Percentiles rank a stretch among this genome's conserved stretches.
phyloP scores from a whole-genome alignment of 2,888 invertebrate genomes.

The Trichopoda pennipes region DNA sequence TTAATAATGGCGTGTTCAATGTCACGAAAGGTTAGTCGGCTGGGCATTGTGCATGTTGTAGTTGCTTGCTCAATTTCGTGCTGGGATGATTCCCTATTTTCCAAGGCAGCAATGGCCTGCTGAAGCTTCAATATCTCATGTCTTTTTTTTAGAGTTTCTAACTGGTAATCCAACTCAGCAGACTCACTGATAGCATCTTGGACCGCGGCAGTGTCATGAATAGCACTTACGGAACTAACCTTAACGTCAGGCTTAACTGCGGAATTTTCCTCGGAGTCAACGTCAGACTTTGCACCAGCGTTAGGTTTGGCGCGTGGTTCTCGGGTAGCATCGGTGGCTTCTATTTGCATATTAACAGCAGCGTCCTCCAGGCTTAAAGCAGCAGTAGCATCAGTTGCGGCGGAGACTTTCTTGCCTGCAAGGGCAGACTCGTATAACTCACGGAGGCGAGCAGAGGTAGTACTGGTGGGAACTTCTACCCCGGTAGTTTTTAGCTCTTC shows the following conservation, averaged over 20 bases:
- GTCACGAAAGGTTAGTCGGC: slow-evolving; percentile 26
- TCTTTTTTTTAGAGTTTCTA: slow-evolving; percentile 5
- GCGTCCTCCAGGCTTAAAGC: not conserved
- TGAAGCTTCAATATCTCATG: slow-evolving; percentile 19
- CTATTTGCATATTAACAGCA: not conserved
- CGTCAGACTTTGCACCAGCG: slow-evolving; percentile 10
- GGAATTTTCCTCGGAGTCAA: not conserved
- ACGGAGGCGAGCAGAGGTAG: slow-evolving; percentile 10
- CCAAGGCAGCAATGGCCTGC: slow-evolving; percentile 1
- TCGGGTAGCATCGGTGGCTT: not conserved
- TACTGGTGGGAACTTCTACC: slow-evolving; percentile 18
- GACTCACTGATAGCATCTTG: not conserved
- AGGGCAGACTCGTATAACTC: slow-evolving; percentile 1
- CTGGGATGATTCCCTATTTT: not conserved
- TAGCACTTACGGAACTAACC: too few species aligned
- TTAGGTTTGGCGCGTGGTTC: slow-evolving; percentile 1
- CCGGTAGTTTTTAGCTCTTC: slow-evolving; percentile 16
- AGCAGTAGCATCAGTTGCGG: slow-evolving; percentile 1
- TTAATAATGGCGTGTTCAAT: slow-evolving; percentile 27
- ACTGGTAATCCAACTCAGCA: not conserved
- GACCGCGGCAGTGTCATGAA: too few species aligned
- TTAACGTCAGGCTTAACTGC: too few species aligned
- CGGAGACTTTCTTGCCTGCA: not conserved
- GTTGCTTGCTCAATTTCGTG: not conserved
- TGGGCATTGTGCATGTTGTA: not conserved